Percentiles rank a stretch among this genome's conserved stretches.
Evolutionary conservation across 2,797 vertebrate genomes (phyloP).

Genomic region (Notoglanidium macrostoma): DNA sequence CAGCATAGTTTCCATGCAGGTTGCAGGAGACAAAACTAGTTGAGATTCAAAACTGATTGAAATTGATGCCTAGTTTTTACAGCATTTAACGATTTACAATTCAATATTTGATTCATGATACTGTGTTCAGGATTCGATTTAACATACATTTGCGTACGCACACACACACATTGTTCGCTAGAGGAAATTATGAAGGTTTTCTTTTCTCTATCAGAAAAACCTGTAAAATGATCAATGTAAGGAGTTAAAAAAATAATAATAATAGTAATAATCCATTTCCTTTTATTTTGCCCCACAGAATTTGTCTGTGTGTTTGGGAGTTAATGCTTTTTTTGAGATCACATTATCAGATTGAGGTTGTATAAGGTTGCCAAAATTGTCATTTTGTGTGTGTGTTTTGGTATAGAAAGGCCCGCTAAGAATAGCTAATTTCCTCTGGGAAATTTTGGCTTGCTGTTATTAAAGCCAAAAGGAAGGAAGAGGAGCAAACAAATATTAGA

Average conservation of each 20-base stretch:
- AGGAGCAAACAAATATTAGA: conserved; percentile 21
- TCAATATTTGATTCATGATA: too few relatives aligned
- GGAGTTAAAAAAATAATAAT: not conserved
- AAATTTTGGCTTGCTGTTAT: conserved; percentile 31
- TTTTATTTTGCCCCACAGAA: not conserved
- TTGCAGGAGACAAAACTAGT: too few relatives aligned
- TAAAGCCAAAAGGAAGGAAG: conserved; percentile 37
- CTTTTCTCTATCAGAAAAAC: not conserved
- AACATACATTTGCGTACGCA: not conserved
- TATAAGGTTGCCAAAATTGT: not conserved
- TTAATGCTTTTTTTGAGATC: not conserved
- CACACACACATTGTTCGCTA: not conserved
- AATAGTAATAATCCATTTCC: not conserved
- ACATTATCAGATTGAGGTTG: not conserved
- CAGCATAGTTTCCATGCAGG: too few relatives aligned
- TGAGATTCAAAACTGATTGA: too few relatives aligned
- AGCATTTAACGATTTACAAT: too few relatives aligned
- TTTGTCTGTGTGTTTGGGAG: not conserved
- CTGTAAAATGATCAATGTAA: not conserved
- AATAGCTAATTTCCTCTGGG: conserved; percentile 47
- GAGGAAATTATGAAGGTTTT: not conserved
- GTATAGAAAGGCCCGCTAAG: not conserved
- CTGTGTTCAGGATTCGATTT: too few relatives aligned
- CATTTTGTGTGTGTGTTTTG: not conserved
- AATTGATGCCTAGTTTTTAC: too few relatives aligned